Base-by-base conservation (phyloP, 2,113 vertebrate species). In the Hemibates koningsi region DNA sequence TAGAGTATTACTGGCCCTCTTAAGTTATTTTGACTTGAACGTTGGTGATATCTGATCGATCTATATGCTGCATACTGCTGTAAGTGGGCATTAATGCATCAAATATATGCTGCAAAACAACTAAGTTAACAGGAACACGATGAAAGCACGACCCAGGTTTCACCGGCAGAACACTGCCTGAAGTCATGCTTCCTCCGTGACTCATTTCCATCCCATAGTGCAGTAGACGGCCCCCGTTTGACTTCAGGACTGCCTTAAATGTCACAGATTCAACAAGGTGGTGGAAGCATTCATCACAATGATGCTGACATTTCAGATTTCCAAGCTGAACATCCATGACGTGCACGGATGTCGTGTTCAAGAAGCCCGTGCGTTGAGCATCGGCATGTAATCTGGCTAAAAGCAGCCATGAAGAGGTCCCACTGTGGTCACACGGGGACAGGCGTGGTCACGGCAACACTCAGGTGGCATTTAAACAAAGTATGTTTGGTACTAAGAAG, bases 31-130 rank as follows among this genome's bases (percentile, higher is more conserved):
- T 59, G 56, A 59, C 0, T 59, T 59, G 27, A 59, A 52, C 5
- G 2, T 32, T 29, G 27, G 56, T 9, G 8, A 59, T 32, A 32
- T 68, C 34, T 13, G 59, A 6, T 36, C 61, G 12, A 13, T 13
- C 3, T 5, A 5, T 38, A 7, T 0, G 10, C 34, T 21, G 61
- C 0, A 0, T 66, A 2, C 17, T 12, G 32, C 34, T 68, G 34
- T 8, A 21, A 41, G 63, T 41, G 34, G 61, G 10, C 34, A 13
- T 68, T 1, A 68, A 41, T 68, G 19, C 34, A 14, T 8, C 11
- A 41, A 41, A 68, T 41, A 41, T 41, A 1, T 68, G 63, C 10
- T 21, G 63, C 19, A 41, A 21, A 68, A 66, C 11, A 68, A 68
- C 63, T 1, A 41, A 5, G 63, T 68, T 0, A 68, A 68, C 63